Evolutionary conservation across 2,888 invertebrate genomes (phyloP), one percentile per base, ranked within the genome.

Genomic region (Hanleya hanleyi): DNA sequence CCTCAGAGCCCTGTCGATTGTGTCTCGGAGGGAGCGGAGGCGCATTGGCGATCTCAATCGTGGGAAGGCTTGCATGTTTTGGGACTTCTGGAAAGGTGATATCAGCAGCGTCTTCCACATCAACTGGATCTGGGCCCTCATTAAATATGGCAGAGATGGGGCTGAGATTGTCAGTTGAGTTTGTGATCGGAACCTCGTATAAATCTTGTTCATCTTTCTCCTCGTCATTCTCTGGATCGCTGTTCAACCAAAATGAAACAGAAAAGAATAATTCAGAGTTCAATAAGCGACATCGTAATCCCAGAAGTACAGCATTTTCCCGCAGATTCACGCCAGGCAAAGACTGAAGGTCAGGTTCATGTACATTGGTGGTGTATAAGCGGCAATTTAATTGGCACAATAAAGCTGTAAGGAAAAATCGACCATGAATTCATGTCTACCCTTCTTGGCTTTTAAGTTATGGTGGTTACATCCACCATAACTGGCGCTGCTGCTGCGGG

Each of bases 151-250:
- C 65, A 12, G 74, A 74, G 37, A 75, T 70, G 15, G 74, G 61
- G 50, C 74, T 75, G n/a, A 74, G 47, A 22, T 74, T 66, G 62
- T 78, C 78, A 7, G 68, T 76, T 0, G 77, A 77, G 67, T 77
- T 69, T 62, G 77, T 61, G 29, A 78, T 74, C 7, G 85, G 84
- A 61, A 84, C 82, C 67, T 85, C 85, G 64, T 85, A 85, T 73
- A 83, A 74, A 62, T 81, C 83, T 35, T 80, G 80, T 6, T 79
- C 82, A 38, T 82, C 80, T n/a, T 69, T 71, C 3, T 75, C 73
- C 12, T 75, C 74, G 2, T 71, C 74, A 35, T 71, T 57, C 15
- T 49, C 38, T 32, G 35, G 36, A 37, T 67, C 67, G 41, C 47
- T 41, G n/a, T 41, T 12, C 12, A 41, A 41, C n/a, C n/a, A 41